Evolutionary conservation across 2,797 vertebrate genomes (phyloP).

Genomic region (Neosilurus mollespiculum): DNA sequence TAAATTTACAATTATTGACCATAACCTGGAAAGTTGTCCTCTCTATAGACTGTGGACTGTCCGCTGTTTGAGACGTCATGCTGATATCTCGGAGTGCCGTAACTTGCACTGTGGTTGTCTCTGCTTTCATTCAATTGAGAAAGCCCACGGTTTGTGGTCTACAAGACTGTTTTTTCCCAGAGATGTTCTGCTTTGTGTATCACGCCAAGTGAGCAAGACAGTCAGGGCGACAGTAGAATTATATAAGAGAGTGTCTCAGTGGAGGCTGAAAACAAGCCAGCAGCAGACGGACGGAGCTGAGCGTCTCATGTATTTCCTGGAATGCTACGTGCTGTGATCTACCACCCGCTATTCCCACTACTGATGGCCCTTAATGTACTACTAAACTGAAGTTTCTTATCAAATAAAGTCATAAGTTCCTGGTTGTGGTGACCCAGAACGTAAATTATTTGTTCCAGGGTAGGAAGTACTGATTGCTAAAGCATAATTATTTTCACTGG

Average conservation of each 20-base stretch:
- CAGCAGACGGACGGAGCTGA: constrained; percentile 54
- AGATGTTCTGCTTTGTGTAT: constrained; percentile 42
- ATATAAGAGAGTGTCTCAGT: constrained; percentile 62
- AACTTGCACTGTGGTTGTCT: neutral
- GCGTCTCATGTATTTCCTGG: constrained; percentile 32
- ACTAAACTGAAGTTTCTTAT: neutral
- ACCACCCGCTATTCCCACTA: constrained; percentile 34
- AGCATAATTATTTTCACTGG: constrained; percentile 21
- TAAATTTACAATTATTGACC: neutral
- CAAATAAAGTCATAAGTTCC: constrained; percentile 9
- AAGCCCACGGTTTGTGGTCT: constrained; percentile 2
- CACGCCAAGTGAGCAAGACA: constrained; percentile 45
- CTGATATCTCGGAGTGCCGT: neutral
- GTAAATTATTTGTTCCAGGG: constrained; percentile 9
- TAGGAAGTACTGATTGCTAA: neutral
- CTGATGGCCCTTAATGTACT: constrained; percentile 42
- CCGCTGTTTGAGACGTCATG: neutral
- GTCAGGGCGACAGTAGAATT: constrained; percentile 61
- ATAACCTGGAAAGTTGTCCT: neutral
- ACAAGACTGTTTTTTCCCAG: constrained; percentile 8
- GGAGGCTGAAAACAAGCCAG: constrained; percentile 64
- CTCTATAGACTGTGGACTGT: neutral
- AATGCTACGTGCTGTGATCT: constrained; percentile 35
- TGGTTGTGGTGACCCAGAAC: constrained; percentile 1
- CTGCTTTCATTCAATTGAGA: neutral